phyloP scores from a whole-genome alignment of 2,797 vertebrate species.

The Phoeniculus purpureus region DNA sequence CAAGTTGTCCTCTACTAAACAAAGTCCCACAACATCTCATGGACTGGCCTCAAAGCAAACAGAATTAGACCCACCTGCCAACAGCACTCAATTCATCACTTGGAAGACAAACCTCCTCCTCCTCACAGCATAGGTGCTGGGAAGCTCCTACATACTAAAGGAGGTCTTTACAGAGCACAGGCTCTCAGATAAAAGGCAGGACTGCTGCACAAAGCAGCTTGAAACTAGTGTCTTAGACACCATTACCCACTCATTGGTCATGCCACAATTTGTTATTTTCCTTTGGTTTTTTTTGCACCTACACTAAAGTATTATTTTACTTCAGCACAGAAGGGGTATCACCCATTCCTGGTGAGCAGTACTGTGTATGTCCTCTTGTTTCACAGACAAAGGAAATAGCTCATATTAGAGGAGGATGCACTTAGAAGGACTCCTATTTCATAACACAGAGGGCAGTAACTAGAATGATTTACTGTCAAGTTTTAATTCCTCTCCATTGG shows the following conservation, averaged over 20 bases:
- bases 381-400: not conserved
- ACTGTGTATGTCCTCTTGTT: not conserved
- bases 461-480: not conserved
- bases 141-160: not conserved
- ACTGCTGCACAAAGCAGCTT: not conserved
- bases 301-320: not conserved
- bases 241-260: not conserved
- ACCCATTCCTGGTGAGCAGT: not conserved
- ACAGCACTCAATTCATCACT: not conserved
- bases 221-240: not conserved
- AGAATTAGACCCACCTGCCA: not conserved
- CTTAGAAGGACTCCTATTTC: not conserved
- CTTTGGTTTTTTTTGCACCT: not conserved
- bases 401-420: not conserved
- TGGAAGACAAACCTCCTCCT: not conserved
- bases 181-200: not conserved
- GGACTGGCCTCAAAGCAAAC: not conserved
- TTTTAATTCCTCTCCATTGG: not conserved
- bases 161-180: not conserved
- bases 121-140: not conserved
- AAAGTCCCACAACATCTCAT: not conserved
- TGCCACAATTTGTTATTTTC: not conserved
- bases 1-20: not conserved
- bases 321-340: not conserved
- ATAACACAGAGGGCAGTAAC: not conserved